Percentiles rank a stretch among this genome's conserved stretches.
Conservation (phyloP, 2,797 vertebrate species). For the Enteromius treurensis region DNA sequence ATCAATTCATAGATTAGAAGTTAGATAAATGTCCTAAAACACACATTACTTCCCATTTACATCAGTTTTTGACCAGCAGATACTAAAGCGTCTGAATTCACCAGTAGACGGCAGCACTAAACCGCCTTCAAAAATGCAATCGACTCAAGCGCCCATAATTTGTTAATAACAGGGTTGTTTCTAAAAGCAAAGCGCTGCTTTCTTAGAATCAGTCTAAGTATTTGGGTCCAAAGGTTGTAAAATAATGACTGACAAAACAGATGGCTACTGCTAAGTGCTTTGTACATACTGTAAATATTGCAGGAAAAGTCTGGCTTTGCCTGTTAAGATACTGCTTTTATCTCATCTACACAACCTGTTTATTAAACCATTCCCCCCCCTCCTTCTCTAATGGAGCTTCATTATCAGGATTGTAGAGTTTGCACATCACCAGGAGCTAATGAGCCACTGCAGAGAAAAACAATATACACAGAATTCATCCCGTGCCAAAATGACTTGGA, state of each 20-base stretch:
- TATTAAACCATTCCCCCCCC: background rate
- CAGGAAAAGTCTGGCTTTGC: background rate
- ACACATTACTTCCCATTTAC: background rate
- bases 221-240: background rate
- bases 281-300: background rate
- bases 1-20: background rate
- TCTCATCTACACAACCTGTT: background rate
- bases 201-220: background rate
- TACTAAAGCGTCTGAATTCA: background rate
- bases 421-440: slow-evolving; percentile 12
- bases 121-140: slow-evolving; percentile 2
- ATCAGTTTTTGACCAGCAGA: background rate
- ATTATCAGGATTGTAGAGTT: slow-evolving; percentile 9
- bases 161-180: background rate
- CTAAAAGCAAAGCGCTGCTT: background rate
- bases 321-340: background rate
- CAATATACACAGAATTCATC: background rate
- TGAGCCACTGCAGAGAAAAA: slow-evolving; percentile 18
- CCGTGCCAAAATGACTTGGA: background rate
- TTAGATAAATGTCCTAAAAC: background rate
- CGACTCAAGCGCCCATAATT: background rate
- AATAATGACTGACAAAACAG: background rate
- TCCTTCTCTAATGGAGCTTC: background rate
- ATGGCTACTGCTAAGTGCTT: background rate
- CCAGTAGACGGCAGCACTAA: slow-evolving; percentile 55